Base-by-base conservation (phyloP, 2,888 invertebrate genomes). In the Stenodera caucasica region DNA sequence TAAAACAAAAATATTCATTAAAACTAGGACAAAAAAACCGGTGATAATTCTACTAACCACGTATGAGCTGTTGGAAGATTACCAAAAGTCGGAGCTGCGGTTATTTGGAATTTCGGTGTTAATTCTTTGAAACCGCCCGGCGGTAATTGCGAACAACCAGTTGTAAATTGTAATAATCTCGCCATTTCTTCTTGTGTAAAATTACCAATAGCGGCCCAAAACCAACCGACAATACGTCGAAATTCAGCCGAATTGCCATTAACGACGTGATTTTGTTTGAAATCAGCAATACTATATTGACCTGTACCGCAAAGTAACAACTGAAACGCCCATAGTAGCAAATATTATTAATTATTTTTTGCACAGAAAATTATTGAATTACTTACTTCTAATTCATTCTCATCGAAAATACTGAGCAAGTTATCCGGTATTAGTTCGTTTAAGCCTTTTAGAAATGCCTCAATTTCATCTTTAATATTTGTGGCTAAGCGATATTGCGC, bases 51-150 rank as follows among this genome's bases (percentile, higher is more conserved):
- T 18, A 30, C 33, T 12, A 18, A 91, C 91, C 96, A 96, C 53
- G 96, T 96, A 81, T 97, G 96, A 29, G 96, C 96, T 2, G 95
- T 94, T 49, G 96, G 96, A 72, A 97, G 83, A 75, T 91, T 94
- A 61, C 94, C 95, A 81, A 91, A 92, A 23, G 92, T 91, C 0
- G 94, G 92, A 54, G 94, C 92, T 8, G 94, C 91, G 1, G 94
- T 92, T 66, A 97, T 91, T 81, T 96, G 96, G 83, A 96, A 95
- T 60, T 92, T 88, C 2, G 97, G 97, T 80, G 89, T 91, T 30
- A 96, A 84, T 77, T 96, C 95, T 80, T 87, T 83, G 60, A 96
- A 96, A 12, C 96, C 96, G 32, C 94, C 94, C 0, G 93, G 90
- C 23, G 93, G 96, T 75, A 96, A 84, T 81, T 96, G 94, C 37